Base-by-base conservation (phyloP, 2,797 vertebrate species). In the Centropyge bicolor region DNA sequence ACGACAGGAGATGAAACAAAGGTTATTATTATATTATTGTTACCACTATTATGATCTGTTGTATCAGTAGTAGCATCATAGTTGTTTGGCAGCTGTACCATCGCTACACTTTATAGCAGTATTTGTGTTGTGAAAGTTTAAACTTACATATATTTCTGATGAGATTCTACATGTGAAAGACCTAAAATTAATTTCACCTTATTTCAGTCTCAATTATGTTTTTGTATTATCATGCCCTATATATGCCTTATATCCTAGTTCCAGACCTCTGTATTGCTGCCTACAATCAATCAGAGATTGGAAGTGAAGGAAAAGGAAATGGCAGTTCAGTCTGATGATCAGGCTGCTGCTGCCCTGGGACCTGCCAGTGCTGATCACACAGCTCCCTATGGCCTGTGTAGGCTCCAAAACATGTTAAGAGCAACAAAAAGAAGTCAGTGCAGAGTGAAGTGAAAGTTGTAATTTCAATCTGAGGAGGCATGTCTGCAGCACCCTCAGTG, bases 1-100 rank as follows among this genome's bases (percentile, higher is more conserved):
- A 45, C 35, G 22, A 41, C 17, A 46, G 52, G 52, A 49, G 41
- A 51, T 46, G 54, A 74, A 62, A 74, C 51, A 69, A 55, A 60
- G 24, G 12, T 40, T n/a, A n/a, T n/a, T n/a, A n/a, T n/a, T n/a
- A 40, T 45, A 14, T 43, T 41, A 20, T 20, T 63, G 40, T 45
- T 54, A 6, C 17, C n/a, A 5, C 46, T 13, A 2, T 19, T 46
- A 17, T 45, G n/a, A 45, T 54, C 35, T 12, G 0, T 19, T 55
- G 12, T 22, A 9, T 45, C 31, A 67, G 54, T 52, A 66, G 46
- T 24, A 35, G 27, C 20, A 41, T 62, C 24, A n/a, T 56, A 16
- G 11, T 12, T 36, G 2, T 20, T 2, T 31, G 38, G 5, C 19
- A 31, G 31, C 51, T 68, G 17, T 55, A 46, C 16, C 14, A 41